Evolutionary conservation across 2,888 invertebrate species (phyloP).

Genomic region (Pammene aurita): DNA sequence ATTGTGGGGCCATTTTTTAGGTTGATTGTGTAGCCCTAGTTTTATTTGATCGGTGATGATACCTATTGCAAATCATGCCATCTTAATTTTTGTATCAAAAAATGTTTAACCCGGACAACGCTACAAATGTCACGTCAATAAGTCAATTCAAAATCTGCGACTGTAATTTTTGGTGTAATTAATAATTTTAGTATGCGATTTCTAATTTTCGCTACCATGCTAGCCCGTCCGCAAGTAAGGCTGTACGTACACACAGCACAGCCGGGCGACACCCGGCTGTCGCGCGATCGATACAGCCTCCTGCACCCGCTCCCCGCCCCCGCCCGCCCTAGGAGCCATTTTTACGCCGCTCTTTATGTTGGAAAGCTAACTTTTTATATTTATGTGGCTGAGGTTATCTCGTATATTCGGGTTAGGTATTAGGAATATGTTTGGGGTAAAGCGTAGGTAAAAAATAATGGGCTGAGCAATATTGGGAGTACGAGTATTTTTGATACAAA

Average conservation of each 20-base stretch:
- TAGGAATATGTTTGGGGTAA: not conserved
- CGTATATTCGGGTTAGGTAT: not conserved
- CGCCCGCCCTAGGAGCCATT: slow-evolving; percentile 58
- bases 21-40: no score
- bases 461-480: not conserved
- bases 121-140: no score
- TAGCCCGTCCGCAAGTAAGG: no score
- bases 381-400: slow-evolving; percentile 28
- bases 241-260: slow-evolving; percentile 36
- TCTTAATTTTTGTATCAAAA: no score
- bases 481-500: not conserved
- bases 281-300: slow-evolving; percentile 82
- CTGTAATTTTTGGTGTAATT: no score
- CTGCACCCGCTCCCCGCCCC: slow-evolving; percentile 77
- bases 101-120: no score
- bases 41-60: no score
- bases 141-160: no score
- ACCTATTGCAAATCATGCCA: no score
- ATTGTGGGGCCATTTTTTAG: no score
- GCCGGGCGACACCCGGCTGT: slow-evolving; percentile 76
- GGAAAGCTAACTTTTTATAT: slow-evolving; percentile 37
- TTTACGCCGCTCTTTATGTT: slow-evolving; percentile 66
- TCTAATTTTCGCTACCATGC: no score
- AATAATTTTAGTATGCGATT: no score
- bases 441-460: not conserved